Conservation (phyloP, 2,113 vertebrate species). For the Megaleporinus macrocephalus region DNA sequence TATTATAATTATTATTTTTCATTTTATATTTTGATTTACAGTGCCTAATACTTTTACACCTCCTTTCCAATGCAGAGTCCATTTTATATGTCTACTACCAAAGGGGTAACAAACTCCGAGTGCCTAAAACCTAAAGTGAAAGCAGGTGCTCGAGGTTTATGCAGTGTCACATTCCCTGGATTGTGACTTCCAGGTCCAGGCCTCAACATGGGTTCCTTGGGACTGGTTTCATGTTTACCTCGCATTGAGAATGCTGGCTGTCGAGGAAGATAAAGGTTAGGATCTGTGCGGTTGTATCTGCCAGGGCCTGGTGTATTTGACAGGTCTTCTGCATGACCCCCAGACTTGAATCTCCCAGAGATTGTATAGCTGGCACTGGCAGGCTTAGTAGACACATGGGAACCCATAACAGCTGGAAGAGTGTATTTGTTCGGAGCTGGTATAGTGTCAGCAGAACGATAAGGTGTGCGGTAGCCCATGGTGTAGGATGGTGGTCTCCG, state of each 20-base stretch:
- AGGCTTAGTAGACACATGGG: constrained; percentile 75
- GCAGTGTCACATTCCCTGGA: constrained; percentile 78
- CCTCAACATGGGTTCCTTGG: constrained; percentile 58
- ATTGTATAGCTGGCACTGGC: constrained; percentile 82
- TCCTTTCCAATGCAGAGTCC: constrained; percentile 39
- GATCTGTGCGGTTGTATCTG: constrained; percentile 80
- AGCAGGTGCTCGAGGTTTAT: constrained; percentile 77
- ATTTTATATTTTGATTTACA: background rate
- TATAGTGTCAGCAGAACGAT: constrained; percentile 67
- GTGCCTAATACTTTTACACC: background rate
- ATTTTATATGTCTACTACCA: constrained; percentile 66
- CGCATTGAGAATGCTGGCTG: constrained; percentile 83
- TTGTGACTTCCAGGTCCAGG: constrained; percentile 84
- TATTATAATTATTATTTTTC: background rate
- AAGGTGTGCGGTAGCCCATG: constrained; percentile 78
- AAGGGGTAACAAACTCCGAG: constrained; percentile 76
- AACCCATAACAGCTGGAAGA: constrained; percentile 82
- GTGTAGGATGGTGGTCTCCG: constrained; percentile 79
- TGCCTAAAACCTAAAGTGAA: constrained; percentile 83
- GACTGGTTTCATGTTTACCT: constrained; percentile 67
- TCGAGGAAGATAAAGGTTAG: constrained; percentile 74
- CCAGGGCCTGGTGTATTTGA: constrained; percentile 81
- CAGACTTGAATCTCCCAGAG: constrained; percentile 63
- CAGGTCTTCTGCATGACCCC: constrained; percentile 76
- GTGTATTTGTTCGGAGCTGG: constrained; percentile 85